Evolutionary conservation across 1,140 invertebrate species (phyloP).

Genomic region (Dendrolimus punctatus): DNA sequence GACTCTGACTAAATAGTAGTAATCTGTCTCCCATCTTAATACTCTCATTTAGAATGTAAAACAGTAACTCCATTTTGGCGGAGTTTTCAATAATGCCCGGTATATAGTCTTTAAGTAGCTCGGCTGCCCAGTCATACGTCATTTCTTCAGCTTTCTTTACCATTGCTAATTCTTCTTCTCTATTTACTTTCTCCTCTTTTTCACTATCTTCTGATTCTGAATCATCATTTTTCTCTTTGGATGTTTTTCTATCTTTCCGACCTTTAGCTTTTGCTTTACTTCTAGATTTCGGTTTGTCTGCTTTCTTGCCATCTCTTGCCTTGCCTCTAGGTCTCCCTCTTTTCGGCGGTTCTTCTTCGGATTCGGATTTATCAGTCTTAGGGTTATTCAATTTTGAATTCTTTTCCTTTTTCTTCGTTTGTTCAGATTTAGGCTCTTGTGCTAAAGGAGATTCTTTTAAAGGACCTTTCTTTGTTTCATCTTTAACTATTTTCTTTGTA

Average conservation of each 20-base stretch:
- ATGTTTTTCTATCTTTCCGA: slow-evolving; percentile 55
- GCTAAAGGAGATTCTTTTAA: slow-evolving; percentile 9
- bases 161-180: slow-evolving; percentile 68
- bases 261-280: slow-evolving; percentile 51
- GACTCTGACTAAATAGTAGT: slow-evolving; percentile 96
- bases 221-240: slow-evolving; percentile 62
- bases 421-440: slow-evolving; percentile 19
- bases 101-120: slow-evolving; percentile 89
- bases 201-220: slow-evolving; percentile 61
- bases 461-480: slow-evolving; percentile 53
- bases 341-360: slow-evolving; percentile 41
- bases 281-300: slow-evolving; percentile 43
- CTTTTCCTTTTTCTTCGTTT: slow-evolving; percentile 22
- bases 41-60: slow-evolving; percentile 93
- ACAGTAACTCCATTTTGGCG: slow-evolving; percentile 95
- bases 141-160: slow-evolving; percentile 83
- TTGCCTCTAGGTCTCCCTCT: slow-evolving; percentile 40
- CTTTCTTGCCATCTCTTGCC: slow-evolving; percentile 46
- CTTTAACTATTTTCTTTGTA: slow-evolving; percentile 74
- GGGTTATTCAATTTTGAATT: slow-evolving; percentile 20
- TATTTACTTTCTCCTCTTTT: slow-evolving; percentile 73
- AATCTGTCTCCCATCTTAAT: slow-evolving; percentile 91
- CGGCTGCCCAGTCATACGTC: slow-evolving; percentile 89
- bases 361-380: slow-evolving; percentile 40
- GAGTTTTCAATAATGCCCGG: slow-evolving; percentile 94